Base-by-base conservation (phyloP, 2,797 vertebrate species). In the Leptatherina wallacei region DNA sequence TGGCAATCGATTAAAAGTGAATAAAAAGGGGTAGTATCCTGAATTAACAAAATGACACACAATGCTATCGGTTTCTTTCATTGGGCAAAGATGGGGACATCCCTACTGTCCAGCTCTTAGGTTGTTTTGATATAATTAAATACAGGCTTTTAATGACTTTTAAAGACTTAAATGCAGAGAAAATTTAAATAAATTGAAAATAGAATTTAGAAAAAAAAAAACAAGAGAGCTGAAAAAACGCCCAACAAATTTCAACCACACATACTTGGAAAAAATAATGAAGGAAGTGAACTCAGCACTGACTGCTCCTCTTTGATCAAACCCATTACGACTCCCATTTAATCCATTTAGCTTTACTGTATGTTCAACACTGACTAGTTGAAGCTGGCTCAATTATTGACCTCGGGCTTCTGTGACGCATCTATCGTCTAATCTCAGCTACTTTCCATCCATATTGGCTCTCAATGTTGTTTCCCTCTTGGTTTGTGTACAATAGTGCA, bases 341-440 rank as follows among this genome's bases (percentile, higher is more conserved):
- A 69, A 69, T 61, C 67, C 67, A 51, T 61, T 51, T 60, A 69
- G 29, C 67, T 40, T 22, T 47, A 47, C 20, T 47, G 8, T 36
- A 29, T 35, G 33, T 44, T 51, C 47, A 38, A 59, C 57, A 60
- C 16, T 30, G 57, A 38, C 42, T 49, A n/a, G 54, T 29, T 57
- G 65, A 27, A 35, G 33, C 44, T 57, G 62, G 51, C 49, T 65
- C 70, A 79, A 82, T 83, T 74, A 69, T 71, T 66, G 78, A 77
- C 38, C 44, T 77, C 40, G 57, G 71, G 68, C 44, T 18, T 59
- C 24, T 66, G 71, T 80, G 81, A 88, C 80, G 65, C 72, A 81
- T 58, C 35, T 60, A 69, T 85, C 67, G 18, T 6, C 70, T 90
- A 85, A 84, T 84, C 84, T 83, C 61, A 60, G 57, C 68, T 54